Evolutionary conservation across 2,888 invertebrate genomes (phyloP), one percentile per base, ranked within the genome.

Genomic region (Tetramorium bicarinatum): DNA sequence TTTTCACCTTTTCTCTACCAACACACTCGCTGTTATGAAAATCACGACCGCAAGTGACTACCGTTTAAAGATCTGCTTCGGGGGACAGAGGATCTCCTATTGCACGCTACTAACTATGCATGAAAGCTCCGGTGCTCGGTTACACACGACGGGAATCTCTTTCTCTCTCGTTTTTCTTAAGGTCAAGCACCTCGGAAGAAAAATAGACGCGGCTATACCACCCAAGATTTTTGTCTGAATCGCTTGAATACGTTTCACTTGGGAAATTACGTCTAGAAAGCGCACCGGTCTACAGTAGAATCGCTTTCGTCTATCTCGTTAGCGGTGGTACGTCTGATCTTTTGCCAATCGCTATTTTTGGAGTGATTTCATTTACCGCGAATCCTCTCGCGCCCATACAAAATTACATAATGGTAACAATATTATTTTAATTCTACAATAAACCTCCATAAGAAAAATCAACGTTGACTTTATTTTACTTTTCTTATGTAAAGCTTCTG

Each of bases 151-250:
- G 56, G 15, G 13, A 29, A 25, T 83, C 76, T 83, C 59, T 82
- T 66, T 74, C 62, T 61, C 18, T 82, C 87, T 83, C 77, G 81
- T 82, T 82, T 81, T 72, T 25, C 64, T 74, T 76, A 80, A 72
- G 72, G 47, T 80, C 72, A 71, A 80, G 38, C 38, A 72, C 38
- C 59, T 72, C 47, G 59, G 49, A 59, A 72, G 72, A 80, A 80
- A 80, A 80, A 80, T 61, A 72, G 59, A 80, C 6, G 15, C 21
- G 15, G 21, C 34, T 21, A 11, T 71, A 44, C n/a, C 47, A 49
- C 25, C 59, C 34, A 13, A 18, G 79, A 71, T 59, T 80, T 80
- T 71, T 71, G 47, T 25, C 38, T 38, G 49, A 64, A 52, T 76
- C 56, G 47, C 47, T 56, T 44, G 72, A 59, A 25, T 71, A 79